phyloP scores from a whole-genome alignment of 2,113 vertebrate genomes.

The Xyrauchen texanus region DNA sequence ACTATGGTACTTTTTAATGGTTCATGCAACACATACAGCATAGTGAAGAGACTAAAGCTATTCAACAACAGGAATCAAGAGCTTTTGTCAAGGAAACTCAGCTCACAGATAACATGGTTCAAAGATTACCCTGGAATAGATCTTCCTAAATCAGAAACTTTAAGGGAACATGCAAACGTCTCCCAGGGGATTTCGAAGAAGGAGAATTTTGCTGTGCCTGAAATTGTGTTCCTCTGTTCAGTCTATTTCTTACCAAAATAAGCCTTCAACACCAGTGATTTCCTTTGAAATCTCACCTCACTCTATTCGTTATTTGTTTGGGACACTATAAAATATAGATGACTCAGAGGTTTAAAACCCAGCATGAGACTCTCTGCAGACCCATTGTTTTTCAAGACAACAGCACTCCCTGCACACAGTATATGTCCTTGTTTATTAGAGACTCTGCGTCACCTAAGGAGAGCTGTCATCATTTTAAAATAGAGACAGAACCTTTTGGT shows the following conservation, averaged over 20 bases:
- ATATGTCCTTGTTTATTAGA: conserved; percentile 41
- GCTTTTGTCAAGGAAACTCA: background rate
- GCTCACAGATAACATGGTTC: background rate
- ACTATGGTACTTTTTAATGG: background rate
- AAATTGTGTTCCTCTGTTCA: background rate
- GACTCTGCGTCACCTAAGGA: conserved; percentile 33
- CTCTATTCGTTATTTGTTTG: conserved; percentile 31
- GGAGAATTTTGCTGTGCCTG: background rate
- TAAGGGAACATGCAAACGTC: conserved; percentile 6
- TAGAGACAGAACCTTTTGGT: conserved; percentile 33
- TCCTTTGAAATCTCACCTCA: no score
- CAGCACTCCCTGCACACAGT: background rate
- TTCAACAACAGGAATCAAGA: conserved; percentile 9
- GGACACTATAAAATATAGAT: conserved; percentile 43
- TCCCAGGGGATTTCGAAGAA: conserved; percentile 20
- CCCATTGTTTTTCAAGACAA: conserved; percentile 35
- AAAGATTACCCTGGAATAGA: conserved; percentile 9
- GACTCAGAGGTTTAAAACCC: conserved; percentile 14
- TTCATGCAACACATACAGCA: background rate
- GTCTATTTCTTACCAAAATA: conserved; percentile 14
- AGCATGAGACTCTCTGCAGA: conserved; percentile 26
- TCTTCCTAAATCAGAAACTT: background rate
- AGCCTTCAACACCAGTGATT: conserved; percentile 16
- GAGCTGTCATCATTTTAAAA: conserved; percentile 45
- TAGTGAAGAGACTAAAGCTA: background rate